Evolutionary conservation across 2,888 invertebrate species (phyloP), one percentile per base, ranked within the genome.

Genomic region (Drosophila atripex): DNA sequence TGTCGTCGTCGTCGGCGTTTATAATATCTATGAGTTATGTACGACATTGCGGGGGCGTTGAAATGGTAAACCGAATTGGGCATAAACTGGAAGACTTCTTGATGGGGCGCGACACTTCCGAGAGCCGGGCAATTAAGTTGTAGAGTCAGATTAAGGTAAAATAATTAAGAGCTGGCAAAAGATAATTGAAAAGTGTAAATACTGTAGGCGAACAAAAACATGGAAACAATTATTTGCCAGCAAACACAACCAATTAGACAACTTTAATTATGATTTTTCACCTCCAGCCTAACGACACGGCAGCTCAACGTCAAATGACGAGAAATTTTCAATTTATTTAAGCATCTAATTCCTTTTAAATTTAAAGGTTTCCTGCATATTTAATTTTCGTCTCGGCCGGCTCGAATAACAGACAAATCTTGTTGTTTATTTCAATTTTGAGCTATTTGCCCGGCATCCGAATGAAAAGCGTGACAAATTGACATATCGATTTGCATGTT

Each of bases 401-500:
- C 28, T 21, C 61, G 28, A 39, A 71, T n/a, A n/a, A 14, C 53
- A 53, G 52, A 39, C 28, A 45, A 45, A 30, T 30, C 35, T 55
- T 54, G 55, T 68, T 64, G 32, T 60, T 61, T 51, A 41, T 47
- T 68, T 68, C 61, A 71, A 71, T 68, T 68, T 52, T 16, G 39
- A 60, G 46, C 50, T 71, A 47, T 60, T 51, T 71, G 21, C 47
- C 39, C 25, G 59, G 46, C 51, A 56, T 50, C 51, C 32, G 41
- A 41, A 71, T 43, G 69, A 71, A 71, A 71, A 60, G 63, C 71
- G 52, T 69, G 69, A 66, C 76, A 78, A 78, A 84, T 80, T 85
- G 82, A 80, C 66, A 65, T 78, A 87, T 80, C 73, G 80, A 85
- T 87, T 85, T 73, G 79, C 71, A 76, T 77, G 60, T 45, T 57